phyloP scores from a whole-genome alignment of 1,140 invertebrate species.

The silkworm (Bombyx mori) region ASM3026992v2 NC_085123.1:10959001-10959500 shows the following conservation, averaged over 20 bases:
- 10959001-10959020: too few species aligned
- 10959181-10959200: constrained; percentile 17
- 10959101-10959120: too few species aligned
- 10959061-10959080: too few species aligned
- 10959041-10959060: too few species aligned
- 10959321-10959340: constrained; percentile 31
- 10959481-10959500: constrained; percentile 26
- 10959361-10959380: constrained; percentile 22
- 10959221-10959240: constrained; percentile 19
- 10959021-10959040: too few species aligned
- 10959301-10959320: constrained; percentile 18
- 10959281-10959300: constrained; percentile 11
- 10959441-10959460: constrained; percentile 22
- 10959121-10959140: not conserved
- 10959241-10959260: constrained; percentile 17
- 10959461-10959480: constrained; percentile 30
- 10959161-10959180: constrained; percentile 12
- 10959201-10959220: constrained; percentile 14
- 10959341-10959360: constrained; percentile 22
- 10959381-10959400: constrained; percentile 19
- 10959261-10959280: constrained; percentile 5
- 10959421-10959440: constrained; percentile 8
- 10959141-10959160: constrained; percentile 6
- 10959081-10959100: too few species aligned
- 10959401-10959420: constrained; percentile 26